phyloP scores from a whole-genome alignment of 2,113 vertebrate genomes.

The Prionailurus viverrinus region DNA sequence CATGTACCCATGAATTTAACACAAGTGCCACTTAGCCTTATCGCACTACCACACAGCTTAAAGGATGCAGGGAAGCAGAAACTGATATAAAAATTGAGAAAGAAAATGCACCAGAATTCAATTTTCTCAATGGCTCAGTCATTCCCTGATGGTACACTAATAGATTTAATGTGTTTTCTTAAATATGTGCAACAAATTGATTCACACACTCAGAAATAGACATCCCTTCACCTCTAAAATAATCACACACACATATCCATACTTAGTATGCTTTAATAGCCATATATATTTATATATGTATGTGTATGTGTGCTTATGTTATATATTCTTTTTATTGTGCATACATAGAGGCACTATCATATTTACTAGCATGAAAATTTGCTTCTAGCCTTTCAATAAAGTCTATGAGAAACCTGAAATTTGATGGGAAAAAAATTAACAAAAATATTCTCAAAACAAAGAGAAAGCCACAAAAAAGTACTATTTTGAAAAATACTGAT shows the following conservation, averaged over 20 bases:
- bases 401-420: background rate
- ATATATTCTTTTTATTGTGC: background rate
- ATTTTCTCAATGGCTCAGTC: background rate
- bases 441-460: conserved; percentile 21
- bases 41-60: background rate
- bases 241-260: background rate
- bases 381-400: conserved; percentile 17
- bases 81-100: conserved; percentile 18
- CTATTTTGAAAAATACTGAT: conserved; percentile 52
- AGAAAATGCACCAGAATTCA: background rate
- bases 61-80: background rate
- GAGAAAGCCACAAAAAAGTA: conserved; percentile 4
- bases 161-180: conserved; percentile 1
- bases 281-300: background rate
- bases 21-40: background rate
- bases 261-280: background rate
- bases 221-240: background rate
- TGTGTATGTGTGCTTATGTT: background rate
- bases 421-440: background rate
- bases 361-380: conserved; percentile 10
- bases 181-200: background rate
- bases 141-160: background rate
- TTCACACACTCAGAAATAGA: background rate
- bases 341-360: background rate
- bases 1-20: background rate